phyloP scores from a whole-genome alignment of 2,888 invertebrate species.

The Clanis bilineata region DNA sequence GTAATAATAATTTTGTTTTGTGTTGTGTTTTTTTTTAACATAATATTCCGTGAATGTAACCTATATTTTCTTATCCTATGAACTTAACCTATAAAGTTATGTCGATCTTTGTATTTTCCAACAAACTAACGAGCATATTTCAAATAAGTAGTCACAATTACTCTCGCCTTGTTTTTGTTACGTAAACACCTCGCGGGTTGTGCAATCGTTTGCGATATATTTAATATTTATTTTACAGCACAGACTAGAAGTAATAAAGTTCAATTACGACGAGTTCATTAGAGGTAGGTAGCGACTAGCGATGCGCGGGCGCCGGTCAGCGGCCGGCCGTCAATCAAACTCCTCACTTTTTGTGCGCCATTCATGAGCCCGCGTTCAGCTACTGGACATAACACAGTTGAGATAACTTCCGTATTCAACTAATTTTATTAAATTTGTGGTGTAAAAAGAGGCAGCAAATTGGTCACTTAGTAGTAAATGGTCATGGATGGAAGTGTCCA shows the following conservation, averaged over 20 bases:
- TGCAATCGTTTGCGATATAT: neutral
- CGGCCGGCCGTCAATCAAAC: constrained; percentile 13
- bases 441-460: neutral
- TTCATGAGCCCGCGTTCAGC: constrained; percentile 4
- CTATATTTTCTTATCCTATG: too few species aligned
- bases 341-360: constrained; percentile 12
- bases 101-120: too few species aligned
- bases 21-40: too few species aligned
- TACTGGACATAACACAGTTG: constrained; percentile 7
- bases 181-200: neutral
- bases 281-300: neutral
- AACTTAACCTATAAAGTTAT: too few species aligned
- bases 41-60: too few species aligned
- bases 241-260: constrained; percentile 2
- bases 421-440: neutral
- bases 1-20: too few species aligned
- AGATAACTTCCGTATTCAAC: neutral
- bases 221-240: neutral
- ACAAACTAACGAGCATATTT: too few species aligned
- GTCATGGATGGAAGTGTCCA: too few species aligned
- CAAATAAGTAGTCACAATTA: too few species aligned
- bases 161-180: neutral
- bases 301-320: constrained; percentile 3
- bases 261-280: constrained; percentile 10
- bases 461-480: too few species aligned